These are phyloP conservation scores for Enteromius thamalakanensis DNA, from an alignment of 2,797 vertebrate genomes.

Conservation along the genomic window DNA sequence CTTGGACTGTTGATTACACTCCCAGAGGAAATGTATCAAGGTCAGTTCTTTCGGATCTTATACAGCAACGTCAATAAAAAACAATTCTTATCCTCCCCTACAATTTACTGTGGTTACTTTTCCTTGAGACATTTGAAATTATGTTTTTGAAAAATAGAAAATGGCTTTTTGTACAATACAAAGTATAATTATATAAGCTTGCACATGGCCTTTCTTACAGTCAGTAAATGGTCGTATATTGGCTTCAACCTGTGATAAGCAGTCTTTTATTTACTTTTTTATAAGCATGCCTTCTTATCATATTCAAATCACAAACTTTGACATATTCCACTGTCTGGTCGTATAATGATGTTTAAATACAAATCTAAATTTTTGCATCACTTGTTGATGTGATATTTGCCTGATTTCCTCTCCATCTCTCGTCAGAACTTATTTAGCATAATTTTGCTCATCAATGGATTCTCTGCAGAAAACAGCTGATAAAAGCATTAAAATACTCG, in stretches of 20 bases:
- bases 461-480: neutral
- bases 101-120: constrained; percentile 7
- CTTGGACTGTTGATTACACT: neutral
- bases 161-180: neutral
- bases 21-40: neutral
- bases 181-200: neutral
- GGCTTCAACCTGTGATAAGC: neutral
- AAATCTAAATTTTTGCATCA: neutral
- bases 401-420: neutral
- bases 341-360: neutral
- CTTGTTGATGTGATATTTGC: neutral
- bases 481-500: neutral
- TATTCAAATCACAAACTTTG: constrained; percentile 6
- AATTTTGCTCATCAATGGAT: neutral
- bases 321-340: neutral
- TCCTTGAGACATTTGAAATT: neutral
- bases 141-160: constrained; percentile 19
- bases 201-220: neutral
- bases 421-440: neutral
- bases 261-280: neutral
- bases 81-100: neutral
- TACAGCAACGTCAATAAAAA: neutral
- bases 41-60: neutral
- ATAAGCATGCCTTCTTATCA: neutral
- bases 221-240: neutral